Conservation (phyloP, 2,113 vertebrate species). For the Malurus melanocephalus region DNA sequence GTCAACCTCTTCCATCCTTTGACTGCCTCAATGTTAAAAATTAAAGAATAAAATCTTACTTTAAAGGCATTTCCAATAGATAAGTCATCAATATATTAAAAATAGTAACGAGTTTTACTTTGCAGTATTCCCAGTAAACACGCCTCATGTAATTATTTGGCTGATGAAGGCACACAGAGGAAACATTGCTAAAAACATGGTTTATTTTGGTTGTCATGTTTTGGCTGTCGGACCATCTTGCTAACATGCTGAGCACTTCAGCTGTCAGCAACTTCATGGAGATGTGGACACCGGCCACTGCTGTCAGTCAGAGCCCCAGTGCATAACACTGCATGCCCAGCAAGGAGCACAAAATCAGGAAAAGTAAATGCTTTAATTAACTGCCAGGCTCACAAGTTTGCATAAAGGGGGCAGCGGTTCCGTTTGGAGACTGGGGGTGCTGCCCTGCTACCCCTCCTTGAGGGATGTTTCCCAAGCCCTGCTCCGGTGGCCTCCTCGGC, state of each 20-base stretch:
- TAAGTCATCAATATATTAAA: background rate
- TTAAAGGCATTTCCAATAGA: background rate
- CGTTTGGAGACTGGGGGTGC: fast-evolving
- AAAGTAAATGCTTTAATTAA: background rate
- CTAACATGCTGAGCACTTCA: fast-evolving
- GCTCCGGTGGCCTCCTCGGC: too few relatives aligned
- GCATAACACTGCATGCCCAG: background rate
- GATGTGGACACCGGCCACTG: background rate
- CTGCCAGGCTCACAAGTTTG: background rate
- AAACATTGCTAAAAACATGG: background rate
- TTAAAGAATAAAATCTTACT: background rate
- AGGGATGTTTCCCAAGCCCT: background rate
- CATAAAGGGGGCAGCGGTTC: background rate
- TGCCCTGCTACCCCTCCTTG: background rate
- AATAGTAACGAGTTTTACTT: background rate
- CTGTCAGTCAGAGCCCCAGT: background rate
- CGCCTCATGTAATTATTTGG: background rate
- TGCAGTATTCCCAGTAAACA: background rate
- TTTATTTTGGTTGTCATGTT: background rate
- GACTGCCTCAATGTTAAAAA: background rate
- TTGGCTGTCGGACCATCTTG: background rate
- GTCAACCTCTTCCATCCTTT: background rate
- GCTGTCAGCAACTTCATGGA: background rate
- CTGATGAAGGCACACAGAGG: background rate
- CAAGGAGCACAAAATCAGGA: background rate